phyloP scores from a whole-genome alignment of 2,888 invertebrate genomes.

The Mystacides longicornis region DNA sequence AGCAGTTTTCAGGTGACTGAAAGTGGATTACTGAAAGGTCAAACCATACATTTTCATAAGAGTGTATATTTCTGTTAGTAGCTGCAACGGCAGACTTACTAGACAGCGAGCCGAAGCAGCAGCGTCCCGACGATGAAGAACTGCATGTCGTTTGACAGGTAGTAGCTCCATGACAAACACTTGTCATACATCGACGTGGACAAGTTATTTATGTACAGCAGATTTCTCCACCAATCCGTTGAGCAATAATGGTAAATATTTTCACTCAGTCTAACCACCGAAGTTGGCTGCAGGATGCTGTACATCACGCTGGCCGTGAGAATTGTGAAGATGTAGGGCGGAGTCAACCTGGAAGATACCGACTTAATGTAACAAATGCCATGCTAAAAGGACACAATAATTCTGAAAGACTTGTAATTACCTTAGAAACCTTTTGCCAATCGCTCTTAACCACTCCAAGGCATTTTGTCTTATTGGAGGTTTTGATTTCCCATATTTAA shows the following conservation, averaged over 20 bases:
- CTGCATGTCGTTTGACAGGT: neutral
- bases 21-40: no score
- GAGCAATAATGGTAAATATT: neutral
- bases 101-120: neutral
- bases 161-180: neutral
- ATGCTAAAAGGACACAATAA: neutral
- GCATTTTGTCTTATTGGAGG: neutral
- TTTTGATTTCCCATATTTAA: neutral
- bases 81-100: no score
- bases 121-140: neutral
- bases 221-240: neutral
- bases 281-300: neutral
- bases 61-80: neutral
- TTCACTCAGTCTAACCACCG: neutral
- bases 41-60: no score
- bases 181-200: neutral
- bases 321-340: neutral
- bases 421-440: neutral
- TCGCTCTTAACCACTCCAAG: neutral
- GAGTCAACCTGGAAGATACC: neutral
- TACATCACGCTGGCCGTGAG: neutral
- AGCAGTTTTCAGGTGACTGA: no score
- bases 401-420: no score
- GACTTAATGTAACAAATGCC: neutral
- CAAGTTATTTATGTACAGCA: neutral